Evolutionary conservation across 2,797 vertebrate species (phyloP), one percentile per base, ranked within the genome.

Genomic region (Anguilla pacifica): DNA sequence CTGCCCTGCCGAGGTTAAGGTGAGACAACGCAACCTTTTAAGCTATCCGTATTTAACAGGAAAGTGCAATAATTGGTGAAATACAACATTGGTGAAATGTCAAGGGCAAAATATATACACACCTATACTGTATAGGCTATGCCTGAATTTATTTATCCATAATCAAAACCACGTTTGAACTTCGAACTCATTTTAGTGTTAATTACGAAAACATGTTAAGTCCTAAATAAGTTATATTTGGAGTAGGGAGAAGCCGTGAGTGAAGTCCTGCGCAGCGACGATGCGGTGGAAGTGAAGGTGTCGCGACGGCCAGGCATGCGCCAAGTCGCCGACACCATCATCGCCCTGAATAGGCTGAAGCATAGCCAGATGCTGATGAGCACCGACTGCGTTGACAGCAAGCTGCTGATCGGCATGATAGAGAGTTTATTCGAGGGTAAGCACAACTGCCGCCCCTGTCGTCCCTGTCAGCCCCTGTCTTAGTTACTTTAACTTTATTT

Each of bases 341-440:
- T 95, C 19, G 88, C 79, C 0, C 3, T 86, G 17, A 89, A 89
- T 15, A 89, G 77, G 85, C 67, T 95, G 85, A 93, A 88, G 87
- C 10, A 64, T 81, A 5, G 11, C 25, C 85, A 57, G 3, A 72
- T 35, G 0, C 0, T 1, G 43, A 83, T 1, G 25, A 1, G 25
- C 0, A 0, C 59, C 0, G 64, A 46, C 2, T 72, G 83, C 72
- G 89, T 74, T 0, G 64, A 90, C 0, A 2, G 72, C 0, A 85
- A 93, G 72, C 85, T 92, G 53, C 90, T 89, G 86, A 85, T 64
- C 2, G 46, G 64, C 6, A 3, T 87, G 7, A 77, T n/a, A 0
- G 51, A 86, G 2, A 86, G 13, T 0, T 17, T 25, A 0, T 35
- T 67, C 0, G 51, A 88, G 6, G 55, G 61, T 39, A 1, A 0